These are phyloP conservation scores for Apteryx owenii DNA, from an alignment of 2,113 vertebrate genomes.

Conservation along the genomic window DNA sequence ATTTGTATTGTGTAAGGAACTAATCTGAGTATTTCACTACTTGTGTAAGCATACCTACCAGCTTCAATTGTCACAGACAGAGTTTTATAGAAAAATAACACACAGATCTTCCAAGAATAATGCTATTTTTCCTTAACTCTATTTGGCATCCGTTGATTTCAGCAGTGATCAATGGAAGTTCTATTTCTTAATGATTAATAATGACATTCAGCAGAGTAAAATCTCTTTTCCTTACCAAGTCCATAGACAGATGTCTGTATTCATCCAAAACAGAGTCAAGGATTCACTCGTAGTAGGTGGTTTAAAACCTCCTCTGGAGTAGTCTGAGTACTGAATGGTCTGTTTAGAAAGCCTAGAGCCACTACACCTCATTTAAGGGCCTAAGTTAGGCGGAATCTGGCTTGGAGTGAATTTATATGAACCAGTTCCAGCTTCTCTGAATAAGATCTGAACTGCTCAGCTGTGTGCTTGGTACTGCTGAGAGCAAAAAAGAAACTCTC, in stretches of 20 bases:
- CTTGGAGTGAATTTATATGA: background rate
- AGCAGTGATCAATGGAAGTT: background rate
- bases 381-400: background rate
- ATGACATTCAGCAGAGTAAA: background rate
- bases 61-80: background rate
- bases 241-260: background rate
- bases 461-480: background rate
- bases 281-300: background rate
- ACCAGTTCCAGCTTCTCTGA: background rate
- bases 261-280: background rate
- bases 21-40: background rate
- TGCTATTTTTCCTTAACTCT: background rate
- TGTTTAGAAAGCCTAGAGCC: background rate
- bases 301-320: background rate
- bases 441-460: background rate
- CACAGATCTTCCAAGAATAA: background rate
- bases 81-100: background rate
- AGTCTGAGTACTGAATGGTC: rapidly evolving
- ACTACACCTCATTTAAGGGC: background rate
- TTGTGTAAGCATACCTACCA: background rate
- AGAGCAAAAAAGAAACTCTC: background rate
- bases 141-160: background rate
- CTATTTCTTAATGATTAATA: background rate
- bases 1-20: background rate
- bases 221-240: background rate